A percentile compares a stretch with the other conserved stretches of the same genome.
These are phyloP conservation scores for Gallinago paraguaiae DNA, from an alignment of 2,113 vertebrate species.

Conservation along the genomic window DNA sequence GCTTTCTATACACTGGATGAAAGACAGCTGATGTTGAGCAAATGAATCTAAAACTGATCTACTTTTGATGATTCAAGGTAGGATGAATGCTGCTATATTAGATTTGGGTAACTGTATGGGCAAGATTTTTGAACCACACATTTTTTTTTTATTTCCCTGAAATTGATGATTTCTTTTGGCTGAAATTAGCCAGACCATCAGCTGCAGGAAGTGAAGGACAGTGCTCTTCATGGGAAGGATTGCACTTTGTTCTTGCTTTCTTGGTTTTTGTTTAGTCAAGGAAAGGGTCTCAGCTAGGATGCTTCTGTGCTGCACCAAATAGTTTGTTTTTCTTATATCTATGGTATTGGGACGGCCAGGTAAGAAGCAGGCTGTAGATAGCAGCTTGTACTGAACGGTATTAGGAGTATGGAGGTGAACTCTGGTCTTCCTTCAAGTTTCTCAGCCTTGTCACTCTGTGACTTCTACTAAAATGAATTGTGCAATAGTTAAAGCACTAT, in stretches of 20 bases:
- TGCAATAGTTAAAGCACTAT: background rate
- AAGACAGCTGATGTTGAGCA: background rate
- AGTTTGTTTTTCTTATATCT: background rate
- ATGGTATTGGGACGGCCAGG: background rate
- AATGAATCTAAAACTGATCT: background rate
- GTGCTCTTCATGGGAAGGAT: background rate
- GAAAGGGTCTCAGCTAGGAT: background rate
- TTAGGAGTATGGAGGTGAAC: background rate
- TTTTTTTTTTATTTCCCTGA: background rate
- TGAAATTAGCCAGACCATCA: background rate
- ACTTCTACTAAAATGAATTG: background rate
- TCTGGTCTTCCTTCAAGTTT: background rate
- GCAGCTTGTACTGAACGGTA: background rate
- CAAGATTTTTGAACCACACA: background rate
- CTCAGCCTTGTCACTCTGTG: background rate
- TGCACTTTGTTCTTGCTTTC: accelerated
- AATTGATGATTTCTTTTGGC: background rate
- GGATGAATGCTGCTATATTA: background rate
- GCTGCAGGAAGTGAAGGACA: background rate
- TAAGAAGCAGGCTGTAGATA: background rate
- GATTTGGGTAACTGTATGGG: background rate
- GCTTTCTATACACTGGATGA: background rate
- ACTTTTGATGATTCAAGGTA: background rate
- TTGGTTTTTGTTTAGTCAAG: background rate
- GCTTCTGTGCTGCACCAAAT: background rate